A percentile compares a stretch with the other conserved stretches of the same genome.
Evolutionary conservation across 1,140 invertebrate species (phyloP).

Genomic region (Heliothis subflexa): DNA sequence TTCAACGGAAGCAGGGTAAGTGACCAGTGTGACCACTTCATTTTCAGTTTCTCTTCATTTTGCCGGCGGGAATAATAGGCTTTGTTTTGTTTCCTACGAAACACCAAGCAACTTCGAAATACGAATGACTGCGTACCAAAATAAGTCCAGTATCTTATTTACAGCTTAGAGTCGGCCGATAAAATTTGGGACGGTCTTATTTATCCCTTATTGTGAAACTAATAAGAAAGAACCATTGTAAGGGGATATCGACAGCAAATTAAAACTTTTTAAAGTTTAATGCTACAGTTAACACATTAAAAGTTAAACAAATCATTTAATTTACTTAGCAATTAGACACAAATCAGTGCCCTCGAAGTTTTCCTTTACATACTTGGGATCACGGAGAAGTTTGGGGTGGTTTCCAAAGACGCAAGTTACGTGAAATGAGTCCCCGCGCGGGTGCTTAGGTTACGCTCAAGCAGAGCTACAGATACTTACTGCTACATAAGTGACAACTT

Average conservation of each 20-base stretch:
- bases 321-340: conserved; percentile 49
- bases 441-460: conserved; percentile 36
- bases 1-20: conserved; percentile 91
- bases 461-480: not conserved
- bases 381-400: conserved; percentile 43
- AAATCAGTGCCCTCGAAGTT: conserved; percentile 43
- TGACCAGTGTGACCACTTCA: conserved; percentile 53
- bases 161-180: conserved; percentile 2
- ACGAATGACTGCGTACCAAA: not conserved
- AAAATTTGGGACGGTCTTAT: not conserved
- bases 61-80: not conserved
- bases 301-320: conserved; percentile 39
- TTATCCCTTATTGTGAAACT: not conserved
- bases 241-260: not conserved
- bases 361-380: conserved; percentile 35
- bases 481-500: not conserved
- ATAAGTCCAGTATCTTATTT: conserved; percentile 3
- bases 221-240: not conserved
- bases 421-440: conserved; percentile 58
- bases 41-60: conserved; percentile 24
- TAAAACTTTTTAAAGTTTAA: conserved; percentile 10
- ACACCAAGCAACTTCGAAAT: not conserved
- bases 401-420: conserved; percentile 55
- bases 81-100: not conserved
- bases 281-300: conserved; percentile 18